Conservation (phyloP, 2,113 vertebrate species). For the Hemibagrus wyckioides region DNA sequence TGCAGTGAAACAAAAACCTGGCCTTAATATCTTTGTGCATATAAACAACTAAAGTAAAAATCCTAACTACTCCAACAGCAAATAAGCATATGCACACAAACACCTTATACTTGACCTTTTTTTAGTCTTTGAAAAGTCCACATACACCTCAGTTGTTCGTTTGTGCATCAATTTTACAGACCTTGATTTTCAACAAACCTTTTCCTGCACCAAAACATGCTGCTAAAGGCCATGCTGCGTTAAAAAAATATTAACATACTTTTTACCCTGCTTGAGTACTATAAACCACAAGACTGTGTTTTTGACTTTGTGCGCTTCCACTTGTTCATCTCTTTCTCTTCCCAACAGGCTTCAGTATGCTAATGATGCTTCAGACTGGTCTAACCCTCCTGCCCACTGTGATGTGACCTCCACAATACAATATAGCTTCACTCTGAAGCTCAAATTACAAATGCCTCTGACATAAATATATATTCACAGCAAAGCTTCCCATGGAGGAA, state of each 20-base stretch:
- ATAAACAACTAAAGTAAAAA: background rate
- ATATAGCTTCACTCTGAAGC: constrained; percentile 66
- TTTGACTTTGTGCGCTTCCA: background rate
- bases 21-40: no score
- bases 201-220: background rate
- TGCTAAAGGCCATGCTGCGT: background rate
- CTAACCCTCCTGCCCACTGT: constrained; percentile 42
- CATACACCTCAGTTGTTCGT: background rate
- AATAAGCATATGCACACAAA: background rate
- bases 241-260: background rate
- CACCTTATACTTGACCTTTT: background rate
- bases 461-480: constrained; percentile 65
- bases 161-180: background rate
- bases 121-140: background rate
- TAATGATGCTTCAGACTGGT: constrained; percentile 46
- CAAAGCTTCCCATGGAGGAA: constrained; percentile 40
- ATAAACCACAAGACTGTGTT: background rate
- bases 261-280: background rate
- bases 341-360: constrained; percentile 29
- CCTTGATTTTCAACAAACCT: background rate
- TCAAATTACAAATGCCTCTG: constrained; percentile 61
- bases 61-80: background rate
- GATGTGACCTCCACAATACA: constrained; percentile 60
- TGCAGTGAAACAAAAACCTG: no score
- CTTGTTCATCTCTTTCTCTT: constrained; percentile 1